A percentile compares a stretch with the other conserved stretches of the same genome.
phyloP scores from a whole-genome alignment of 2,888 invertebrate species.

The Drosophila vallismaia region DNA sequence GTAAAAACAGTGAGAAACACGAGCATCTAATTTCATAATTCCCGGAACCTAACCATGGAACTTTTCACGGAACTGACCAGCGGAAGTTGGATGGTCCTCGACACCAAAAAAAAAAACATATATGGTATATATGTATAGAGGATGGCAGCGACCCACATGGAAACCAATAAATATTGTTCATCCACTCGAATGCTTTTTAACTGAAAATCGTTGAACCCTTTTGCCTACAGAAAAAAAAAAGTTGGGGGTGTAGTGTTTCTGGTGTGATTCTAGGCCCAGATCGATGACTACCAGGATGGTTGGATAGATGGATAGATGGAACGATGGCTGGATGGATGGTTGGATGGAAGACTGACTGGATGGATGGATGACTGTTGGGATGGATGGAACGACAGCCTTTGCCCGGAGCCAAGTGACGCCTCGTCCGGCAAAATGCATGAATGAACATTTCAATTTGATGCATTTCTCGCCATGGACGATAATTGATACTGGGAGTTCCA shows the following conservation, averaged over 20 bases:
- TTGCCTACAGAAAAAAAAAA: conserved; percentile 35
- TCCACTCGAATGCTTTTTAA: conserved; percentile 80
- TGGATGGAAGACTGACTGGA: conserved; percentile 8
- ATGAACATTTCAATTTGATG: conserved; percentile 52
- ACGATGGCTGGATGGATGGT: conserved; percentile 49
- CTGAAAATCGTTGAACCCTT: conserved; percentile 75
- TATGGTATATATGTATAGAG: conserved; percentile 2
- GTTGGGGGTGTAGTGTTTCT: not conserved
- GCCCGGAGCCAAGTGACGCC: conserved; percentile 14
- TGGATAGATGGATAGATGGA: not conserved
- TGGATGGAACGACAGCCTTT: conserved; percentile 26
- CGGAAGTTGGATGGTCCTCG: not conserved
- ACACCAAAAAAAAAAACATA: not conserved
- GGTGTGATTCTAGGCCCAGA: conserved; percentile 14
- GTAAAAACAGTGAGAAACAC: not conserved
- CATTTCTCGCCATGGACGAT: conserved; percentile 47
- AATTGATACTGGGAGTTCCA: conserved; percentile 32
- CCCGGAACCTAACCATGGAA: not conserved
- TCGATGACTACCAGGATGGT: conserved; percentile 2
- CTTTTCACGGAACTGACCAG: not conserved
- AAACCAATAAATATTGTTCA: conserved; percentile 81
- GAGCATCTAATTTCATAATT: conserved; percentile 8
- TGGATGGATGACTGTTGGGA: not conserved
- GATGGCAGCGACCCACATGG: conserved; percentile 54
- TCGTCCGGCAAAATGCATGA: conserved; percentile 44